These are phyloP conservation scores for Ahaetulla prasina DNA, from an alignment of 2,113 vertebrate genomes.

Conservation along the genomic window DNA sequence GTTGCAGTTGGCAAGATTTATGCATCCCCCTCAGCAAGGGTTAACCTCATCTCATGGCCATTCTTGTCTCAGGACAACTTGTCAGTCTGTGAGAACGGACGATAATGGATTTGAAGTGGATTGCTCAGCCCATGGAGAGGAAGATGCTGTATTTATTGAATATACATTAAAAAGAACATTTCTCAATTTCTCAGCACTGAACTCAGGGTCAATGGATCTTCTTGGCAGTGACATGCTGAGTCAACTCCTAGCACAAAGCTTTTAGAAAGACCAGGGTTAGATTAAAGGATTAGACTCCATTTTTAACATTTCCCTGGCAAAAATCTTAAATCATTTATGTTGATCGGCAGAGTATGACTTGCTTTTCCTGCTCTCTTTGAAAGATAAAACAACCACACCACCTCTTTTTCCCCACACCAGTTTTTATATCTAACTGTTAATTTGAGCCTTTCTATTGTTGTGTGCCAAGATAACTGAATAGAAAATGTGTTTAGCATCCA, in stretches of 20 bases:
- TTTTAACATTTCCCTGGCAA: slow-evolving; percentile 74
- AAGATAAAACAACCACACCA: not conserved
- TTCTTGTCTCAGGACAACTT: slow-evolving; percentile 82
- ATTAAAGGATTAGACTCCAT: slow-evolving; percentile 80
- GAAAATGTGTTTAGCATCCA: not conserved
- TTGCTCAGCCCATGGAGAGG: slow-evolving; percentile 82
- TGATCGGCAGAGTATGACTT: slow-evolving; percentile 55
- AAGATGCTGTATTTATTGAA: slow-evolving; percentile 93
- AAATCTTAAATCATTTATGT: slow-evolving; percentile 76
- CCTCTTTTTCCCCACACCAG: not conserved
- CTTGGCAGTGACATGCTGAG: slow-evolving; percentile 84
- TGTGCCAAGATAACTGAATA: not conserved
- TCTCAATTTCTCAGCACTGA: slow-evolving; percentile 86
- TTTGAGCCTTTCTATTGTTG: slow-evolving; percentile 31
- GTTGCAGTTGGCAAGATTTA: slow-evolving; percentile 62
- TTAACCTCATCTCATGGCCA: slow-evolving; percentile 86
- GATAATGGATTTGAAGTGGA: slow-evolving; percentile 90
- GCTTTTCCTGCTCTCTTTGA: slow-evolving; percentile 55
- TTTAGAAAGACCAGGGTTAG: slow-evolving; percentile 75
- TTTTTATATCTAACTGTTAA: not conserved
- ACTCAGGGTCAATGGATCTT: slow-evolving; percentile 92
- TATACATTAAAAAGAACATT: slow-evolving; percentile 93
- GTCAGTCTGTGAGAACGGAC: slow-evolving; percentile 85
- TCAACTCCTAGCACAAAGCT: slow-evolving; percentile 80
- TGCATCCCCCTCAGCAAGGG: slow-evolving; percentile 71